Evolutionary conservation across 2,797 vertebrate genomes (phyloP).

Genomic region (Momotus momota): DNA sequence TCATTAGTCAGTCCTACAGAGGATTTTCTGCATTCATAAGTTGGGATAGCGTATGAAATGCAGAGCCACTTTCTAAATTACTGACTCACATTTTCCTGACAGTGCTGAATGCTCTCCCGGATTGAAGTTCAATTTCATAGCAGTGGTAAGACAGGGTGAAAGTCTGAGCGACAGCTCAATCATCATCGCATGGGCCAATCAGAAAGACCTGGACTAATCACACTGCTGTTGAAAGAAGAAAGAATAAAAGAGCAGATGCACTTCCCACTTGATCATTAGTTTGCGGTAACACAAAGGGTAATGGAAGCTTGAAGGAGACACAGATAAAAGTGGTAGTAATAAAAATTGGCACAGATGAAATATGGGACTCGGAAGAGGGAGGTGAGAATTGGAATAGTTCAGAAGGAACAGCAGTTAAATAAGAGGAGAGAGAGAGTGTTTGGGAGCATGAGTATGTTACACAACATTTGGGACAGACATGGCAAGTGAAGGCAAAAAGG

Average conservation of each 20-base stretch:
- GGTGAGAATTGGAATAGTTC: slow-evolving; percentile 12
- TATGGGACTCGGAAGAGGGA: neutral
- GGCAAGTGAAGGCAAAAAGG: neutral
- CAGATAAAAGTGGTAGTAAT: slow-evolving; percentile 16
- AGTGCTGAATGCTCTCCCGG: neutral
- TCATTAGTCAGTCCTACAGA: slow-evolving; percentile 18
- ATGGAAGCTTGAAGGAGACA: slow-evolving; percentile 2
- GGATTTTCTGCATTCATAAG: neutral
- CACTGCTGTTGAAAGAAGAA: slow-evolving; percentile 18
- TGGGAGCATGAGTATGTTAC: neutral
- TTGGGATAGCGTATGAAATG: neutral
- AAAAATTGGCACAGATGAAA: slow-evolving; percentile 24
- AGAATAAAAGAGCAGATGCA: slow-evolving; percentile 2
- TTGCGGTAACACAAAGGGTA: neutral
- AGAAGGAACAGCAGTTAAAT: neutral
- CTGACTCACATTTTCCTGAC: neutral
- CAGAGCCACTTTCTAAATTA: neutral
- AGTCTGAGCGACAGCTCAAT: slow-evolving; percentile 12
- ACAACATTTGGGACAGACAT: neutral
- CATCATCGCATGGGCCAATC: neutral
- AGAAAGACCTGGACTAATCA: slow-evolving; percentile 20
- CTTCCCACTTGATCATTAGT: slow-evolving; percentile 29
- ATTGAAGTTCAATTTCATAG: neutral
- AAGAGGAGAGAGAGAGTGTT: neutral
- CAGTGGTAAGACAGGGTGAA: neutral